Conservation (phyloP, 2,888 invertebrate species). For the Calameuta idolon region DNA sequence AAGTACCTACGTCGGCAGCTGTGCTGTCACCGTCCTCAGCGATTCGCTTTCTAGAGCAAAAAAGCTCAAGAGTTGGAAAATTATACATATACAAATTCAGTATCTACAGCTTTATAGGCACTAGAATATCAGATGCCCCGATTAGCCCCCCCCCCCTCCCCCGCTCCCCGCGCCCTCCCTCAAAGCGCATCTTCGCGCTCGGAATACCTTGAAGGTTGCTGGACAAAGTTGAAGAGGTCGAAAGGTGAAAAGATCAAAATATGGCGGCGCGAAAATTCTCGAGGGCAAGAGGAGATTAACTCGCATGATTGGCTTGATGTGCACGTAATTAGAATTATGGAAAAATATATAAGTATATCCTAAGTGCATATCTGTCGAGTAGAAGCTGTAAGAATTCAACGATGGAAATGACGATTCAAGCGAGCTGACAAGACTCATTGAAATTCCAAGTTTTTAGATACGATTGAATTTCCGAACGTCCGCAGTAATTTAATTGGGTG, state of each 20-base stretch:
- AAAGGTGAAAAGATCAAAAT: not conserved
- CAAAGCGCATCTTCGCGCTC: too few relatives aligned
- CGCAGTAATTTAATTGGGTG: conserved; percentile 2
- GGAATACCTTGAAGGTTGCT: not conserved
- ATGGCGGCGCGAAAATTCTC: too few relatives aligned
- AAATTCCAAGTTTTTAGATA: conserved; percentile 1
- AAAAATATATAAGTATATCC: not conserved
- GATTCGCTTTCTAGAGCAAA: too few relatives aligned
- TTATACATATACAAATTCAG: too few relatives aligned
- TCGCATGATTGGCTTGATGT: not conserved
- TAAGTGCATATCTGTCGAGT: not conserved
- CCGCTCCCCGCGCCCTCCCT: too few relatives aligned
- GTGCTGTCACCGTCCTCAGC: too few relatives aligned
- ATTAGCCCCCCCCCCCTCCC: too few relatives aligned
- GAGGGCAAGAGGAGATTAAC: too few relatives aligned
- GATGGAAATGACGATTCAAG: not conserved
- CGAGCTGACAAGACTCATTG: not conserved
- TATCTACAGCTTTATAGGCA: too few relatives aligned
- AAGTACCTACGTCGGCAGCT: too few relatives aligned
- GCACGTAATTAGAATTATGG: not conserved
- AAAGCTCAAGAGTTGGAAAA: too few relatives aligned
- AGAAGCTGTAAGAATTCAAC: not conserved
- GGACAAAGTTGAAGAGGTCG: not conserved
- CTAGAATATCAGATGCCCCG: too few relatives aligned
- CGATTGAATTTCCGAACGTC: not conserved